A percentile compares a stretch with the other conserved stretches of the same genome.
Evolutionary conservation across 2,888 invertebrate genomes (phyloP).

Genomic region (Drosophila barbarae): DNA sequence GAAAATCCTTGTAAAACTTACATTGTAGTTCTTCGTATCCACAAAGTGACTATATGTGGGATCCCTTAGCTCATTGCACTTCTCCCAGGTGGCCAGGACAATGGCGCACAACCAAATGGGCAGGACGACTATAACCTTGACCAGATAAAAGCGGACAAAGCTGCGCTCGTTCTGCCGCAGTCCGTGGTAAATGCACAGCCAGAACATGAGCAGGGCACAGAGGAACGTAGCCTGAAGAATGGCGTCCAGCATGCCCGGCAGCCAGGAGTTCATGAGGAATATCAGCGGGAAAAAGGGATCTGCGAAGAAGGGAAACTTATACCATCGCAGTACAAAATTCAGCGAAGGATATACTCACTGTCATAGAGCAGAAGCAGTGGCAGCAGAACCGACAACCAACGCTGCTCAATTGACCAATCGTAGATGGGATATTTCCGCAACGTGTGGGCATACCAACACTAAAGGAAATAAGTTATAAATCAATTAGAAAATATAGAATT

Average conservation of each 20-base stretch:
- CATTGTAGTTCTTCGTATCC: slow-evolving; percentile 90
- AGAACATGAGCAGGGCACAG: slow-evolving; percentile 92
- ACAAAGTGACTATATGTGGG: slow-evolving; percentile 95
- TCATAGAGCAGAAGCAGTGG: slow-evolving; percentile 94
- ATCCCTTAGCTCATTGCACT: slow-evolving; percentile 91
- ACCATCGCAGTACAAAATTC: not conserved
- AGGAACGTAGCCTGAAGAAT: slow-evolving; percentile 94
- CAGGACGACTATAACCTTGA: slow-evolving; percentile 92
- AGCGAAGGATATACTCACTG: slow-evolving; percentile 83
- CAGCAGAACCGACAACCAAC: slow-evolving; percentile 94
- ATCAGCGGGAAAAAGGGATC: slow-evolving; percentile 96
- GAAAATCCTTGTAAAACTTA: slow-evolving; percentile 79
- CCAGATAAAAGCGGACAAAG: slow-evolving; percentile 92
- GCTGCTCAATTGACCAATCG: slow-evolving; percentile 99
- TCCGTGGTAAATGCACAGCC: slow-evolving; percentile 97
- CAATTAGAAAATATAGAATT: not conserved
- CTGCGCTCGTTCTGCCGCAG: slow-evolving; percentile 94
- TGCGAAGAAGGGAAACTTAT: slow-evolving; percentile 75
- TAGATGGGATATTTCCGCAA: slow-evolving; percentile 91
- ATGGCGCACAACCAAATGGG: slow-evolving; percentile 93
- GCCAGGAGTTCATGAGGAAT: slow-evolving; percentile 92
- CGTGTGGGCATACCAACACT: slow-evolving; percentile 97
- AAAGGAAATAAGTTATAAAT: slow-evolving; percentile 38
- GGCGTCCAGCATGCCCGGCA: slow-evolving; percentile 95
- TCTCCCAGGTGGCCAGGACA: slow-evolving; percentile 93